Evolutionary conservation across 2,888 invertebrate genomes (phyloP), one percentile per base, ranked within the genome.

Genomic region (Caenorhabditis macrosperma): DNA sequence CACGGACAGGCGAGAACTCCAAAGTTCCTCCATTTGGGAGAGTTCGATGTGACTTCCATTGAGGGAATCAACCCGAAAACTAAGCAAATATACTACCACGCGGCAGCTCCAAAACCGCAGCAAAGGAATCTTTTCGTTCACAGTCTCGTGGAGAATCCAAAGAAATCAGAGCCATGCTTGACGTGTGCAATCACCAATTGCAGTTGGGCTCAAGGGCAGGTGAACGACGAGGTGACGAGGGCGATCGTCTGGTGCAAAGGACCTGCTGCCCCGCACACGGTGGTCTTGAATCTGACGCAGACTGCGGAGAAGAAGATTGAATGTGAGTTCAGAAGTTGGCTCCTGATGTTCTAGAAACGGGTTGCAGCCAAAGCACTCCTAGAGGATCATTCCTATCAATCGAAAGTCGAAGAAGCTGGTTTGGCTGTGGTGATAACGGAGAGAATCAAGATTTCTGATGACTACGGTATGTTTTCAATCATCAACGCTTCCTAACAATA

Each of bases 11-110:
- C 38, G 0, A 35, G 30, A 33, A 63, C 78, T 28, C 78, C 72
- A n/a, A 72, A 79, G 38, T 87, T 87, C 64, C 52, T 88, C 3
- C 69, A 83, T 12, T 64, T 84, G 55, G 88, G 86, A 28, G 82
- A 85, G 30, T 88, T 78, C 59, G 88, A 88, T 50, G 88, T 88
- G 17, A 38, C 28, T 2, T 54, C 64, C 2, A 72, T 80, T 20
- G 66, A 64, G 4, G 71, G 64, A 10, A 52, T 78, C 52, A 52
- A 61, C 17, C 24, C 24, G 24, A 28, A 71, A 22, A 63, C 72
- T 9, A 63, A 41, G 9, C 59, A 63, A 0, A 28, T 63, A 0
- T 69, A 48, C 24, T 77, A 44, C 33, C 77, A 71, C n/a, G 77
- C 69, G 6, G 59, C 69, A n/a, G 63, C 77, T 22, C 77, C 77